Conservation (phyloP, 2,797 vertebrate genomes). For the Xyrichtys novacula region DNA sequence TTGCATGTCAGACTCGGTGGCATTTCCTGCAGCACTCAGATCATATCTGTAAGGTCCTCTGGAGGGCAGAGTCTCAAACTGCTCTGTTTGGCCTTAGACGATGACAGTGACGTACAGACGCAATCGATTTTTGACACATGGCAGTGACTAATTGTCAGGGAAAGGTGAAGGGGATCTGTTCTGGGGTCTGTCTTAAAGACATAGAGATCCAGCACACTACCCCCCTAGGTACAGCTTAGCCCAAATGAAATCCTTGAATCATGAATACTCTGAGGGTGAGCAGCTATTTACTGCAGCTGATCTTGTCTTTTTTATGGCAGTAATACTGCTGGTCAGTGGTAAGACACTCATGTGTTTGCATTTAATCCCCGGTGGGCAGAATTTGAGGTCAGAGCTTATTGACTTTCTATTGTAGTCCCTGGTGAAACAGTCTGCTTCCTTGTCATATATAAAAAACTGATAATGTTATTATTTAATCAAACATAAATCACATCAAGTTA, state of each 20-base stretch:
- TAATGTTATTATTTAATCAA: neutral
- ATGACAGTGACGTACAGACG: slow-evolving; percentile 67
- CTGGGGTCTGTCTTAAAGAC: slow-evolving; percentile 51
- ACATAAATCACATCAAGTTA: too few species aligned
- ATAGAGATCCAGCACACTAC: slow-evolving; percentile 52
- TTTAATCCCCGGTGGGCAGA: slow-evolving; percentile 17
- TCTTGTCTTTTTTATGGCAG: slow-evolving; percentile 60
- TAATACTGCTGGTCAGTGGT: slow-evolving; percentile 68
- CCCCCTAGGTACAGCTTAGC: slow-evolving; percentile 41
- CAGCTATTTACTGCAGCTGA: slow-evolving; percentile 55
- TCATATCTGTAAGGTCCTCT: slow-evolving; percentile 64
- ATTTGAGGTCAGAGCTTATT: slow-evolving; percentile 43
- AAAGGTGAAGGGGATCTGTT: slow-evolving; percentile 64
- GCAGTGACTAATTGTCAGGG: slow-evolving; percentile 73
- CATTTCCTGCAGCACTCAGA: slow-evolving; percentile 68
- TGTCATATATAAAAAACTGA: slow-evolving; percentile 19
- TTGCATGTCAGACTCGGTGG: slow-evolving; percentile 58
- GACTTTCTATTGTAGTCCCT: slow-evolving; percentile 44
- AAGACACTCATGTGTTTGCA: slow-evolving; percentile 49
- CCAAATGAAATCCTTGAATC: slow-evolving; percentile 82
- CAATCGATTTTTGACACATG: slow-evolving; percentile 54
- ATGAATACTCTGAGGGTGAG: slow-evolving; percentile 67
- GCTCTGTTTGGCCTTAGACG: slow-evolving; percentile 59
- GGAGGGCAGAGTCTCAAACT: slow-evolving; percentile 59
- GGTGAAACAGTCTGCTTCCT: neutral